Base-by-base conservation (phyloP, 2,888 invertebrate species). In the Melipona beecheii region DNA sequence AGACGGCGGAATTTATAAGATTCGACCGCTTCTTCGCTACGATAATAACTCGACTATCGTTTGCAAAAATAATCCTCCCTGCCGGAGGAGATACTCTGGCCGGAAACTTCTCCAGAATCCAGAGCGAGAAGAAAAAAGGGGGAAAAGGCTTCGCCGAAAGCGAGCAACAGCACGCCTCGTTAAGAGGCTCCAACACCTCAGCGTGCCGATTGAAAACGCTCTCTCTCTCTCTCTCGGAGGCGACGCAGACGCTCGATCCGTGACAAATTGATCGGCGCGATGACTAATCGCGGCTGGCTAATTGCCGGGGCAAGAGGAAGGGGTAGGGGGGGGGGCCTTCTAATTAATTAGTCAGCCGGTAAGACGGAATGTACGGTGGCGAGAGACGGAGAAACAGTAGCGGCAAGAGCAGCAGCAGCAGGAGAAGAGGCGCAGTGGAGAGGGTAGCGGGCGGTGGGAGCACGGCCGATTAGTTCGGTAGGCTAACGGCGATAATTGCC, bases 341-440 rank as follows among this genome's bases (percentile, higher is more conserved):
- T 91, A 89, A 92, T 92, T 92, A 91, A 92, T 92, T 92, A 93
- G 90, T 92, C 91, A 90, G 88, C 82, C 62, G 86, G 80, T 86
- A 85, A 86, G 87, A 89, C 54, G 72, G 76, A 43, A 31, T 72
- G 62, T 36, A 78, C 60, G 60, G 60, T 27, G 24, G 60, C 62
- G 74, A 77, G 74, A 77, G 71, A 78, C 27, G 62, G 54, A 54
- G 72, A 49, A 54, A 24, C 58, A 50, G 66, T 50, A 58, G 27
- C 56, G 49, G 66, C 6, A 15, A 21, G 17, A 21, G 43, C 4
- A 24, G 49, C 21, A 49, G 19, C n/a, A n/a, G n/a, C n/a, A n/a
- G n/a, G n/a, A n/a, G 2, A 27, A 21, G 19, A 6, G n/a, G 4
- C 4, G n/a, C 43, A 6, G 65, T n/a, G 9, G 43, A 21, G 43